Evolutionary conservation across 1,140 invertebrate genomes (phyloP).

Genomic region (Drosophila athabasca): DNA sequence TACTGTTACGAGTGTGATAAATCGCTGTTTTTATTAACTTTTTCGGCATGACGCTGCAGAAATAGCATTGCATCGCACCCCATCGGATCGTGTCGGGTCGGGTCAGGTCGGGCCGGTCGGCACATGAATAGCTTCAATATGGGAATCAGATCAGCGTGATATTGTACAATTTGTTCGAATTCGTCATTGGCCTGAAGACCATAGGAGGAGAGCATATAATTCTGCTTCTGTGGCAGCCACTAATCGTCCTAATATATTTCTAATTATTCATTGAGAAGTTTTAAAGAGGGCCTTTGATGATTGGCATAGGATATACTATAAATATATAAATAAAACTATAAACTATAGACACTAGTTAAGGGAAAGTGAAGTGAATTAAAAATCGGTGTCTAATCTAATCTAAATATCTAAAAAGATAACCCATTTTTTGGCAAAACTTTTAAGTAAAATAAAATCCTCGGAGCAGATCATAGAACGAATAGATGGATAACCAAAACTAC

Average conservation of each 20-base stretch:
- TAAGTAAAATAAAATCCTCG: too few relatives aligned
- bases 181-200: slow-evolving; percentile 10
- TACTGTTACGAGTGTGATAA: slow-evolving; percentile 82
- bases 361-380: too few relatives aligned
- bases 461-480: too few relatives aligned
- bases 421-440: background rate
- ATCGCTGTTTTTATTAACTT: slow-evolving; percentile 83
- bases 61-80: slow-evolving; percentile 8
- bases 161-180: slow-evolving; percentile 69
- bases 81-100: too few relatives aligned
- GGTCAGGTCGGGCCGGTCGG: slow-evolving; percentile 10
- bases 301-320: too few relatives aligned
- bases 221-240: slow-evolving; percentile 2
- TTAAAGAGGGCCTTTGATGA: too few relatives aligned
- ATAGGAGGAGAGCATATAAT: too few relatives aligned
- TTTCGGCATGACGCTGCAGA: slow-evolving; percentile 72
- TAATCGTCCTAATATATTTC: slow-evolving; percentile 11
- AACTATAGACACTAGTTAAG: too few relatives aligned
- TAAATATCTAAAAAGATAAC: too few relatives aligned
- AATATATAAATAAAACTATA: too few relatives aligned
- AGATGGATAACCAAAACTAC: slow-evolving; percentile 9
- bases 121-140: slow-evolving; percentile 61
- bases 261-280: too few relatives aligned
- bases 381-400: too few relatives aligned
- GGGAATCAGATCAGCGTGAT: slow-evolving; percentile 81